These are phyloP conservation scores for Esperia sulphurella DNA, from an alignment of 2,888 invertebrate species.

Conservation along the genomic window DNA sequence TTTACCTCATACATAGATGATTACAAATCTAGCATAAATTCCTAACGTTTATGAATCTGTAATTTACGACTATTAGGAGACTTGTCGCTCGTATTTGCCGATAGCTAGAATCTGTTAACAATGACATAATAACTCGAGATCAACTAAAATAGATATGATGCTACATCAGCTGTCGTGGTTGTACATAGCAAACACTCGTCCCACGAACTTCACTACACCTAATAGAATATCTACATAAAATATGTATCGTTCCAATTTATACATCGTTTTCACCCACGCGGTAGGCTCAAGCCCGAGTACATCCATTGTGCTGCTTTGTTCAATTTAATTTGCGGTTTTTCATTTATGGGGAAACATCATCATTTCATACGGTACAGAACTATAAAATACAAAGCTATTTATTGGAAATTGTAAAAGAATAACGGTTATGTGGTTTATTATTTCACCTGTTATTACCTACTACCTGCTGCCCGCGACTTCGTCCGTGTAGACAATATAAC, in stretches of 20 bases:
- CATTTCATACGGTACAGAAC: not conserved
- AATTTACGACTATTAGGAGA: slow-evolving; percentile 2
- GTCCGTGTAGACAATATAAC: too few species aligned
- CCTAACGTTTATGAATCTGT: slow-evolving; percentile 17
- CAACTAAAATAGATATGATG: slow-evolving; percentile 58
- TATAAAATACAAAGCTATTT: not conserved
- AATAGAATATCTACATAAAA: slow-evolving; percentile 36
- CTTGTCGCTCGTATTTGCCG: slow-evolving; percentile 12
- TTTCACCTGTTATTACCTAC: not conserved
- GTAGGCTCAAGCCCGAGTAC: slow-evolving; percentile 6
- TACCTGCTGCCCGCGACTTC: too few species aligned
- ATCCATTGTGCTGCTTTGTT: slow-evolving; percentile 28
- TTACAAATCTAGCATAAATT: slow-evolving; percentile 34
- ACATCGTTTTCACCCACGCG: slow-evolving; percentile 39
- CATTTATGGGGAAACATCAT: not conserved
- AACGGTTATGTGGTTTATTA: not conserved
- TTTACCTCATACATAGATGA: slow-evolving; percentile 29
- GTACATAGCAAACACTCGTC: slow-evolving; percentile 30
- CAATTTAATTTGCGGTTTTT: slow-evolving; percentile 16
- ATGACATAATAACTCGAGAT: slow-evolving; percentile 31
- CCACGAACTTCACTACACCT: slow-evolving; percentile 36
- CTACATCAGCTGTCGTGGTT: slow-evolving; percentile 27
- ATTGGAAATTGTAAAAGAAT: not conserved
- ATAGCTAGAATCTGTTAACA: slow-evolving; percentile 18
- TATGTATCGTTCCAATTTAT: slow-evolving; percentile 38